A percentile compares a stretch with the other conserved stretches of the same genome.
phyloP scores from a whole-genome alignment of 2,888 invertebrate genomes.

The Dynastes hyllus region DNA sequence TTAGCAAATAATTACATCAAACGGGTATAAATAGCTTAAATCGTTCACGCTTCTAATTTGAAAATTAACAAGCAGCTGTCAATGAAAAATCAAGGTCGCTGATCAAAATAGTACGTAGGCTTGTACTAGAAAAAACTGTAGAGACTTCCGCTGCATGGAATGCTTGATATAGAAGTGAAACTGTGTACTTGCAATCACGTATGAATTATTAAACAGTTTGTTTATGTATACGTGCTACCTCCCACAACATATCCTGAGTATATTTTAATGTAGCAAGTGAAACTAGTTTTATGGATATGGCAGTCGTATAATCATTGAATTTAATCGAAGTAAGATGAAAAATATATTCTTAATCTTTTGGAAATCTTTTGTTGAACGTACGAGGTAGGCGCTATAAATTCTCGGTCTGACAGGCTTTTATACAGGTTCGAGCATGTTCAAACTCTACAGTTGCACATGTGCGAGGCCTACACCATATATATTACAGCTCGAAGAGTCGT shows the following conservation, averaged over 20 bases:
- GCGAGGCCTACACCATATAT: too few species aligned
- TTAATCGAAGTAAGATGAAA: not conserved
- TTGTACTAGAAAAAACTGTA: not conserved
- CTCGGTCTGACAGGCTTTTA: too few species aligned
- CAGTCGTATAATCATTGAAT: not conserved
- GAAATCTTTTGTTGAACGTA: not conserved
- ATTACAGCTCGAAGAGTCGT: too few species aligned
- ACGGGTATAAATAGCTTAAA: constrained; percentile 2
- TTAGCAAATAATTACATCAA: constrained; percentile 6
- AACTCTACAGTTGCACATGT: too few species aligned
- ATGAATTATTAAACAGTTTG: not conserved
- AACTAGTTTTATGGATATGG: constrained; percentile 2
- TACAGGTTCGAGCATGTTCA: too few species aligned
- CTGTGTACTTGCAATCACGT: not conserved
- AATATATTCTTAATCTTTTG: not conserved
- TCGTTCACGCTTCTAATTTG: not conserved
- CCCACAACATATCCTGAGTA: not conserved
- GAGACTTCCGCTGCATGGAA: constrained; percentile 27
- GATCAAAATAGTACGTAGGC: constrained; percentile 9
- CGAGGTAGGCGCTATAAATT: too few species aligned
- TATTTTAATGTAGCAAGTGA: constrained; percentile 16
- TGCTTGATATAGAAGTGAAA: not conserved
- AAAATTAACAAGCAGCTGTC: constrained; percentile 37
- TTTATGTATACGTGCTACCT: not conserved
- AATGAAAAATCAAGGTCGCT: constrained; percentile 30